Evolutionary conservation across 2,888 invertebrate species (phyloP).

Genomic region (Beris chalybata): DNA sequence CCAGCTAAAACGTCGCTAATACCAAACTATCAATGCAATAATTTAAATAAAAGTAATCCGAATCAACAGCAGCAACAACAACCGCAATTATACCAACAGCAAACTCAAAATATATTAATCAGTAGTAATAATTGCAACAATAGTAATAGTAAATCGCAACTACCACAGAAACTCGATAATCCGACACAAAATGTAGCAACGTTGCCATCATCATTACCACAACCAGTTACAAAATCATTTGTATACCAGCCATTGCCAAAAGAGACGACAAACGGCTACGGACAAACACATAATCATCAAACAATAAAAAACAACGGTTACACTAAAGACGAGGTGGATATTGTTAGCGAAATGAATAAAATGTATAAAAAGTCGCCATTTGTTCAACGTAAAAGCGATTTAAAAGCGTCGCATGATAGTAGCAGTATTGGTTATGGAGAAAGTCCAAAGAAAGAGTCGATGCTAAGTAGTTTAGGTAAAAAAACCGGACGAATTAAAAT

Average conservation of each 20-base stretch:
- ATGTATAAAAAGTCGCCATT: slow-evolving; percentile 55
- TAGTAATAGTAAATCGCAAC: slow-evolving; percentile 46
- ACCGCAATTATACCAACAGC: slow-evolving; percentile 9
- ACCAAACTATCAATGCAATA: slow-evolving; percentile 51
- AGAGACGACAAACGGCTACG: slow-evolving; percentile 37
- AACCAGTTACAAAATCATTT: slow-evolving; percentile 35
- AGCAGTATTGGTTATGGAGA: slow-evolving; percentile 41
- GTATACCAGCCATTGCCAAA: slow-evolving; percentile 35
- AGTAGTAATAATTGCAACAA: slow-evolving; percentile 25
- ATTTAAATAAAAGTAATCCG: slow-evolving; percentile 34
- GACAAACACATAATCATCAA: background rate
- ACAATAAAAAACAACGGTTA: slow-evolving; percentile 38
- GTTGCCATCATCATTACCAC: slow-evolving; percentile 35
- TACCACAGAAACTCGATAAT: slow-evolving; percentile 42
- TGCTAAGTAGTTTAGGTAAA: slow-evolving; percentile 53
- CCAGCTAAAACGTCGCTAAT: slow-evolving; percentile 52
- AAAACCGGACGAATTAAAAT: slow-evolving; percentile 15
- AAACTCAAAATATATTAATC: slow-evolving; percentile 17
- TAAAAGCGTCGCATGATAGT: slow-evolving; percentile 34
- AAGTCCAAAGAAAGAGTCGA: slow-evolving; percentile 54
- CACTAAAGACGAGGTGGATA: slow-evolving; percentile 43
- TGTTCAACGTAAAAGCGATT: slow-evolving; percentile 49
- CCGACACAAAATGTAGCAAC: slow-evolving; percentile 23
- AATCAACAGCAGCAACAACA: slow-evolving; percentile 30
- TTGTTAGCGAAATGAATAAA: slow-evolving; percentile 48